Evolutionary conservation across 2,113 vertebrate genomes (phyloP).

Genomic region (Acrocephalus kingi): DNA sequence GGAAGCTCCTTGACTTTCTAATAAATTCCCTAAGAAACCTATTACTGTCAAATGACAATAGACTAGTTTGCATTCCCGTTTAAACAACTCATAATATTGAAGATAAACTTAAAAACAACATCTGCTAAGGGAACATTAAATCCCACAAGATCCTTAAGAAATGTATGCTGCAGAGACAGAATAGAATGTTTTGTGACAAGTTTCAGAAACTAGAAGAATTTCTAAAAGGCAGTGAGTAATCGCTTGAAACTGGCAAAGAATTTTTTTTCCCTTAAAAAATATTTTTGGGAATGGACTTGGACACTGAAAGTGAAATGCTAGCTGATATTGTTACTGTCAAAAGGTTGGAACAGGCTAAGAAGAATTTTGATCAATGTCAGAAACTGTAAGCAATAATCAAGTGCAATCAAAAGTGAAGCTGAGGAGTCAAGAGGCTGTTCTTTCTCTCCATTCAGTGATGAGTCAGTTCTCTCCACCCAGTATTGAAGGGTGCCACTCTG

Average conservation of each 20-base stretch:
- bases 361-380: neutral
- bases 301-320: neutral
- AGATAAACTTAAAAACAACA: constrained; percentile 40
- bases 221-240: neutral
- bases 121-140: constrained; percentile 18
- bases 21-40: constrained; percentile 16
- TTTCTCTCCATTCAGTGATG: neutral
- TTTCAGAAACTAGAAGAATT: neutral
- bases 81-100: constrained; percentile 36
- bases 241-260: neutral
- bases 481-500: neutral
- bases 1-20: neutral
- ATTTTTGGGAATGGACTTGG: neutral
- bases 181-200: neutral
- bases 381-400: neutral
- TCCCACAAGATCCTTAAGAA: neutral
- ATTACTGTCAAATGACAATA: constrained; percentile 4
- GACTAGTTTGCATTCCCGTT: neutral
- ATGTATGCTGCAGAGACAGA: neutral
- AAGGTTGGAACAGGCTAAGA: neutral
- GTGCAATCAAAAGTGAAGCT: neutral
- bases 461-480: neutral
- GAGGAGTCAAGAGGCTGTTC: neutral
- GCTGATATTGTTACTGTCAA: neutral
- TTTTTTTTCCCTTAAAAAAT: neutral